phyloP scores from a whole-genome alignment of 2,888 invertebrate species.

The Watsonalla cultraria region DNA sequence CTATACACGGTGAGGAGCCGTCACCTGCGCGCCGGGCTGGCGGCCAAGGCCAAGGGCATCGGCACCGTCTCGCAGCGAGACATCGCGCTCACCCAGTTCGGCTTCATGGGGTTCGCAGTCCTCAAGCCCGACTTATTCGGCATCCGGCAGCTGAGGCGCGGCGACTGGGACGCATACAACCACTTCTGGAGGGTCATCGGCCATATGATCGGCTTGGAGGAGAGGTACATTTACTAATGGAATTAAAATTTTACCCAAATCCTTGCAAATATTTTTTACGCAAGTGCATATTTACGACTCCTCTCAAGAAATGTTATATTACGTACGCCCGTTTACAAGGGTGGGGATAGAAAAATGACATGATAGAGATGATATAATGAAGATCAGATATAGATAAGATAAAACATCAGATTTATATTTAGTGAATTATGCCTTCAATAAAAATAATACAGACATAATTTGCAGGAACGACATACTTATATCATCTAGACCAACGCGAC shows the following conservation, averaged over 20 bases:
- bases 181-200: slow-evolving; percentile 93
- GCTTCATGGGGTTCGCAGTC: slow-evolving; percentile 88
- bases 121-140: slow-evolving; percentile 82
- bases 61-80: slow-evolving; percentile 88
- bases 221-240: slow-evolving; percentile 77
- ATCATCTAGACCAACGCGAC: no score
- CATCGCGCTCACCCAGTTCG: slow-evolving; percentile 91
- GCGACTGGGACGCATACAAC: slow-evolving; percentile 85
- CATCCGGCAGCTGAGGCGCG: slow-evolving; percentile 75
- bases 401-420: no score
- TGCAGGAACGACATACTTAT: no score
- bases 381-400: no score
- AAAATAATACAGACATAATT: no score
- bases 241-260: no score
- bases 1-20: slow-evolving; percentile 81
- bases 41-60: slow-evolving; percentile 57
- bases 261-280: no score
- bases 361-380: no score
- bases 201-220: slow-evolving; percentile 88
- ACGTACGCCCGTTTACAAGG: no score
- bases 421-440: background rate
- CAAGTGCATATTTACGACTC: no score
- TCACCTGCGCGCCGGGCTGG: slow-evolving; percentile 81
- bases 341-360: no score
- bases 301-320: no score